Conservation (phyloP, 2,113 vertebrate genomes). For the Dasyprocta punctata region DNA sequence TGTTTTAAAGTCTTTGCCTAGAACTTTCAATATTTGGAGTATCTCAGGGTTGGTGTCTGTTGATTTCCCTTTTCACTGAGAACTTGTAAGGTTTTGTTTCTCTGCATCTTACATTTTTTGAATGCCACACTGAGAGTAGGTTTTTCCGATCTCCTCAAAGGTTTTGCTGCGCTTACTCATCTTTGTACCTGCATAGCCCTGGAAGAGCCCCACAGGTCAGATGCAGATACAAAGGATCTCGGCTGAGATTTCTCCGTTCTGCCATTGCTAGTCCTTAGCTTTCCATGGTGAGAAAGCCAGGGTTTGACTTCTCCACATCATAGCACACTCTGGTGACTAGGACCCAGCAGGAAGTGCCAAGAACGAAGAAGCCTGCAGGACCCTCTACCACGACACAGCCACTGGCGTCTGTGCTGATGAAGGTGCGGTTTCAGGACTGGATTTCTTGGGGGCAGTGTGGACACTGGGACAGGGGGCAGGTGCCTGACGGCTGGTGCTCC, state of each 20-base stretch:
- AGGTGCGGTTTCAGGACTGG: too few relatives aligned
- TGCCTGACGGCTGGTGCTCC: not conserved
- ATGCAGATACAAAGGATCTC: not conserved
- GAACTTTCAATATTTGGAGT: not conserved
- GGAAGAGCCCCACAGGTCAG: not conserved
- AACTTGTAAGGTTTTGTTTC: not conserved
- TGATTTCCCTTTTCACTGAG: not conserved
- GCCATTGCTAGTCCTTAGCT: not conserved
- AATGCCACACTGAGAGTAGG: not conserved
- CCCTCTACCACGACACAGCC: fast-evolving
- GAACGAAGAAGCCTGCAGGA: not conserved
- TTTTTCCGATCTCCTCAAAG: not conserved
- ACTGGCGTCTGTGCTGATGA: not conserved
- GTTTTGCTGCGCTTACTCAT: not conserved
- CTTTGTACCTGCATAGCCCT: not conserved
- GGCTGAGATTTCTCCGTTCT: not conserved
- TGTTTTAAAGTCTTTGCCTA: not conserved
- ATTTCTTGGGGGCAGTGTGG: not conserved
- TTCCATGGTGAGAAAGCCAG: not conserved
- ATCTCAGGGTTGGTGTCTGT: not conserved
- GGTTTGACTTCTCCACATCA: not conserved
- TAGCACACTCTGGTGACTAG: not conserved
- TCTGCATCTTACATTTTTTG: not conserved
- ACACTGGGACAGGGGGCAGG: too few relatives aligned
- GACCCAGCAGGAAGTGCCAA: not conserved